Conservation (phyloP, 2,888 invertebrate genomes). For the Catotricha subobsoleta region DNA sequence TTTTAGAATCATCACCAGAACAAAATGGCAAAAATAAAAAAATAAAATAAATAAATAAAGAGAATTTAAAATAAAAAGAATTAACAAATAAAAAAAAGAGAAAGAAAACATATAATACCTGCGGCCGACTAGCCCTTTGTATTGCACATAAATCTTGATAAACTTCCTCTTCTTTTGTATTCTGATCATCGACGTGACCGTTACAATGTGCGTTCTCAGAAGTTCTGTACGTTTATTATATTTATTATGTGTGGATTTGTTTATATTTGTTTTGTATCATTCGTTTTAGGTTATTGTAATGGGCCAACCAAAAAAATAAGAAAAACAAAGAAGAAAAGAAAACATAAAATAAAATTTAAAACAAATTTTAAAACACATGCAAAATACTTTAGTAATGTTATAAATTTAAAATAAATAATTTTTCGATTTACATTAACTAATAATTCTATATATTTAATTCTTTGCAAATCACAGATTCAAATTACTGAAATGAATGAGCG, state of each 20-base stretch:
- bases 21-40: neutral
- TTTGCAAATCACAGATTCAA: too few relatives aligned
- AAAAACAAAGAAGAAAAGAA: neutral
- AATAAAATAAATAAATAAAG: constrained; percentile 2
- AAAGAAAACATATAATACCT: constrained; percentile 21
- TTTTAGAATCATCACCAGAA: constrained; percentile 4
- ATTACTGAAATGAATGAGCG: too few relatives aligned
- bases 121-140: constrained; percentile 35
- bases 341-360: neutral
- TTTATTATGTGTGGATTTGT: too few relatives aligned
- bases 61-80: constrained; percentile 2
- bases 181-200: constrained; percentile 26
- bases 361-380: too few relatives aligned
- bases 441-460: too few relatives aligned
- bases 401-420: too few relatives aligned
- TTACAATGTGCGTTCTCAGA: constrained; percentile 32
- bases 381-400: too few relatives aligned
- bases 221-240: constrained; percentile 31
- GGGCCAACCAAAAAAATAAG: neutral
- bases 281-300: too few relatives aligned
- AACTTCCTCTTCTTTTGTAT: constrained; percentile 66
- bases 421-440: too few relatives aligned
- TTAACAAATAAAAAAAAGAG: constrained; percentile 5
- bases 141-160: constrained; percentile 85
- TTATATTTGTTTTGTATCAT: too few relatives aligned